A percentile compares a stretch with the other conserved stretches of the same genome.
Conservation (phyloP, 2,113 vertebrate species). For the Platysteira castanea region DNA sequence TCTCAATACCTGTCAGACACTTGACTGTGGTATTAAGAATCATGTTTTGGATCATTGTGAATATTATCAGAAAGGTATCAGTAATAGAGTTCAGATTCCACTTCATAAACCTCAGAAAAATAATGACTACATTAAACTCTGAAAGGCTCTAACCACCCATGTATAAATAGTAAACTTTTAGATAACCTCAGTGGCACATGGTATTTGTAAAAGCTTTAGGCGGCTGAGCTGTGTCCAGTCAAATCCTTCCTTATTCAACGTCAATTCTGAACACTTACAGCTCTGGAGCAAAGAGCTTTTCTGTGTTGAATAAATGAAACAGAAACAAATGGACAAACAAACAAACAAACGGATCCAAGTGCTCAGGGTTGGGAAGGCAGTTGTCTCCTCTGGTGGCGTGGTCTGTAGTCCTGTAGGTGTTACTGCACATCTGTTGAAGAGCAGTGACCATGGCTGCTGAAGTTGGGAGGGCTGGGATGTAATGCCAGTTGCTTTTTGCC, state of each 20-base stretch:
- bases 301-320: background rate
- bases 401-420: background rate
- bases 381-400: background rate
- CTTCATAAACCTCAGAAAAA: background rate
- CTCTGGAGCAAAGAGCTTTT: background rate
- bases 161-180: background rate
- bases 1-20: background rate
- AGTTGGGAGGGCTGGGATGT: background rate
- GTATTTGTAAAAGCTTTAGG: background rate
- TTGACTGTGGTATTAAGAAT: background rate
- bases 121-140: background rate
- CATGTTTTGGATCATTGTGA: background rate
- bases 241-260: background rate
- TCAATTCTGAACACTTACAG: background rate
- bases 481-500: background rate
- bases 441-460: rapidly evolving
- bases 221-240: background rate
- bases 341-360: background rate
- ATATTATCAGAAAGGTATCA: background rate
- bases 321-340: background rate
- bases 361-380: background rate
- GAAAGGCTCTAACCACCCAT: background rate
- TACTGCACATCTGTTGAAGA: background rate
- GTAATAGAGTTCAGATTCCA: background rate
- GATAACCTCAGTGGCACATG: background rate